These are phyloP conservation scores for Rhodinocichla rosea DNA, from an alignment of 2,113 vertebrate genomes.

Conservation along the genomic window DNA sequence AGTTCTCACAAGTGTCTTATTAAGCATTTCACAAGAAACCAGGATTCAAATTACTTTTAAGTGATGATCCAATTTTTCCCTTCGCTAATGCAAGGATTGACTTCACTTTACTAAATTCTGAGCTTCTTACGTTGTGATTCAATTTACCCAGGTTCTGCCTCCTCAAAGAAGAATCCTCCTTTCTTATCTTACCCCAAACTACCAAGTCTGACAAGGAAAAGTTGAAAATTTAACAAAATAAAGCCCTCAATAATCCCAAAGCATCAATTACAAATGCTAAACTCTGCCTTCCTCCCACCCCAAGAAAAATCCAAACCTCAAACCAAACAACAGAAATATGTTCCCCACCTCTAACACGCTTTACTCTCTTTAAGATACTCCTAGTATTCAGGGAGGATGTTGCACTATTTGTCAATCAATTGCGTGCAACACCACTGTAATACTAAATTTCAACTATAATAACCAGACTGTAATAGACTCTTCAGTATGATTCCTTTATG, in stretches of 20 bases:
- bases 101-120: neutral
- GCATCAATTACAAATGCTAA: neutral
- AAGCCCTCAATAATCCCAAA: neutral
- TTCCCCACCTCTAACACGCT: neutral
- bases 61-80: neutral
- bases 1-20: neutral
- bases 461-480: neutral
- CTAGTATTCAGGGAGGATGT: fast-evolving
- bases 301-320: neutral
- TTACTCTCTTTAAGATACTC: neutral
- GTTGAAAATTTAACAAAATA: neutral
- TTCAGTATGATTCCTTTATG: neutral
- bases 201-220: neutral
- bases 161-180: neutral
- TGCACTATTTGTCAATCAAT: neutral
- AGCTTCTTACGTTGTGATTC: neutral
- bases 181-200: neutral
- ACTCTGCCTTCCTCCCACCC: neutral
- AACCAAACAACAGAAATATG: neutral
- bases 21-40: neutral
- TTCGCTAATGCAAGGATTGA: neutral
- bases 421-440: neutral
- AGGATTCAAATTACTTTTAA: neutral
- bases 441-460: neutral
- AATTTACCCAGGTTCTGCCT: fast-evolving